Conservation (phyloP, 1,140 invertebrate genomes). For the Vanessa atalanta region DNA sequence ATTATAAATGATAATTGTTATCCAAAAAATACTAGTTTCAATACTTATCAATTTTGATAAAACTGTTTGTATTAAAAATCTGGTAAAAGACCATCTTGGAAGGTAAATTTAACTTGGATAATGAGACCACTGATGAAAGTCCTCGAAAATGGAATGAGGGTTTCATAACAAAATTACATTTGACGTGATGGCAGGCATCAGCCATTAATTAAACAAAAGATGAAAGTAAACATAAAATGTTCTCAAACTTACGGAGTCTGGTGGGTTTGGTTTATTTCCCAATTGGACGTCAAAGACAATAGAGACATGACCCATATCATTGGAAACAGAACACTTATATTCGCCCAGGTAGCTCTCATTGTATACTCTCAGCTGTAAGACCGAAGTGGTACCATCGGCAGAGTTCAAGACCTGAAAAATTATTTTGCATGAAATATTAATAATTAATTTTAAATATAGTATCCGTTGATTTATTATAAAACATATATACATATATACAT, state of each 20-base stretch:
- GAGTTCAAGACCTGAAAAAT: slow-evolving; percentile 46
- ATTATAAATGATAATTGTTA: too few relatives aligned
- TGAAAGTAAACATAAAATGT: background rate
- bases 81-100: too few relatives aligned
- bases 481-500: too few relatives aligned
- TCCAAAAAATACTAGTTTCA: too few relatives aligned
- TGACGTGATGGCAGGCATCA: background rate
- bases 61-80: too few relatives aligned
- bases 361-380: slow-evolving; percentile 56
- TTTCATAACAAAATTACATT: too few relatives aligned
- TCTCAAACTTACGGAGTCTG: slow-evolving; percentile 56
- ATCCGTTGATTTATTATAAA: too few relatives aligned
- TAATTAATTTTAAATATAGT: background rate
- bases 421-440: background rate
- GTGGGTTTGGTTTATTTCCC: slow-evolving; percentile 60
- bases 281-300: slow-evolving; percentile 63
- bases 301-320: slow-evolving; percentile 54
- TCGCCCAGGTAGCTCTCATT: slow-evolving; percentile 51
- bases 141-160: too few relatives aligned
- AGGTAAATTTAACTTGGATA: too few relatives aligned
- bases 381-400: slow-evolving; percentile 49
- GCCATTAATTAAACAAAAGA: background rate
- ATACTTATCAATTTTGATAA: too few relatives aligned
- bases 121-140: too few relatives aligned
- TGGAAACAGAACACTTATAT: slow-evolving; percentile 65